Percentiles rank a stretch among this genome's conserved stretches.
Evolutionary conservation across 2,888 invertebrate species (phyloP).

Genomic region (Nowickia ferox): DNA sequence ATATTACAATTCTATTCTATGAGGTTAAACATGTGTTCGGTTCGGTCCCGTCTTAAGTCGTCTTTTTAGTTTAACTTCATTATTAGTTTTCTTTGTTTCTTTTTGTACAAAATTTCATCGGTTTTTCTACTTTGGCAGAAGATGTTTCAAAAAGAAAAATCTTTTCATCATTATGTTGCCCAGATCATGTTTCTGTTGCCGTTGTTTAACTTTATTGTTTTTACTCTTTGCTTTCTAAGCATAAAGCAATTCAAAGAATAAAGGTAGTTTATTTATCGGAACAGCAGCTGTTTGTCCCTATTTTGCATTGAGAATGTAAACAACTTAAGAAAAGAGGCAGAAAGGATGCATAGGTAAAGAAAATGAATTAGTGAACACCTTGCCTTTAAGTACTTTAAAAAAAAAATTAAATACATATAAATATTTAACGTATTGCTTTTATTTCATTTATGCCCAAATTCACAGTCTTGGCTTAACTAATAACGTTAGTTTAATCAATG

Average conservation of each 20-base stretch:
- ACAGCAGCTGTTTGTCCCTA: constrained; percentile 56
- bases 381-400: constrained; percentile 33
- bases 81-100: constrained; percentile 4
- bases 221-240: constrained; percentile 33
- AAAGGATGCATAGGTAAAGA: background rate
- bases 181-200: constrained; percentile 44
- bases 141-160: constrained; percentile 11
- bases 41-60: constrained; percentile 12
- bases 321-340: background rate
- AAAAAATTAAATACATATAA: constrained; percentile 19
- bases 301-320: constrained; percentile 7
- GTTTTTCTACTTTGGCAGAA: constrained; percentile 19
- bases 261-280: constrained; percentile 28
- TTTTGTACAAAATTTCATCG: constrained; percentile 50
- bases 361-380: constrained; percentile 50
- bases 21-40: constrained; percentile 1
- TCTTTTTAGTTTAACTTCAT: constrained; percentile 27
- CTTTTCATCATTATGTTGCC: constrained; percentile 18
- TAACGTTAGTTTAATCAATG: no score
- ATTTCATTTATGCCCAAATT: no score
- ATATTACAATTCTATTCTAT: constrained; percentile 35
- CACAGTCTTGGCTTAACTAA: no score
- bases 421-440: background rate
- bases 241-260: constrained; percentile 30
- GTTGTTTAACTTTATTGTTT: constrained; percentile 19